A percentile compares a stretch with the other conserved stretches of the same genome.
Evolutionary conservation across 2,888 invertebrate species (phyloP).

Genomic region (Synergus umbraculus): DNA sequence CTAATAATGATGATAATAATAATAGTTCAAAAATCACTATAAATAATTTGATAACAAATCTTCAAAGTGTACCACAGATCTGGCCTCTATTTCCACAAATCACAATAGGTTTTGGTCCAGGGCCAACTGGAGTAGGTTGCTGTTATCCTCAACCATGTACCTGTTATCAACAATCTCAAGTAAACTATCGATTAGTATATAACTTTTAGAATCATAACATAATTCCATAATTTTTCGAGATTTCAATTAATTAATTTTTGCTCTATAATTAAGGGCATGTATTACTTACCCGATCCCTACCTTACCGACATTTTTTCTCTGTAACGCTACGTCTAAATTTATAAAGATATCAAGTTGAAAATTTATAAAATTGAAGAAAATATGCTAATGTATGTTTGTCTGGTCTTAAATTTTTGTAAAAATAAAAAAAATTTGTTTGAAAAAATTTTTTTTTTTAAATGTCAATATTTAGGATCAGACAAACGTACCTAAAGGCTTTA

Average conservation of each 20-base stretch:
- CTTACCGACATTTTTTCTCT: no score
- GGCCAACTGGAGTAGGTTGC: slow-evolving; percentile 54
- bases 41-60: slow-evolving; percentile 57
- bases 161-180: slow-evolving; percentile 54
- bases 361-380: no score
- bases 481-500: no score
- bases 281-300: no score
- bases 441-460: no score
- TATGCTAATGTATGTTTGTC: no score
- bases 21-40: slow-evolving; percentile 54
- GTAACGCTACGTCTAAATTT: no score
- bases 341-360: no score
- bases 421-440: no score
- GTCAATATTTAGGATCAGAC: no score
- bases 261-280: no score
- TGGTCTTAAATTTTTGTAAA: no score
- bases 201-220: not conserved
- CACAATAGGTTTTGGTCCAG: slow-evolving; percentile 59
- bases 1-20: not conserved
- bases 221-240: not conserved
- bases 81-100: slow-evolving; percentile 59
- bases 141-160: slow-evolving; percentile 57
- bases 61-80: not conserved
- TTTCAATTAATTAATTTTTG: not conserved
- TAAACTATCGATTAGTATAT: slow-evolving; percentile 29